phyloP scores from a whole-genome alignment of 2,113 vertebrate genomes.

The Pogona vitticeps region DNA sequence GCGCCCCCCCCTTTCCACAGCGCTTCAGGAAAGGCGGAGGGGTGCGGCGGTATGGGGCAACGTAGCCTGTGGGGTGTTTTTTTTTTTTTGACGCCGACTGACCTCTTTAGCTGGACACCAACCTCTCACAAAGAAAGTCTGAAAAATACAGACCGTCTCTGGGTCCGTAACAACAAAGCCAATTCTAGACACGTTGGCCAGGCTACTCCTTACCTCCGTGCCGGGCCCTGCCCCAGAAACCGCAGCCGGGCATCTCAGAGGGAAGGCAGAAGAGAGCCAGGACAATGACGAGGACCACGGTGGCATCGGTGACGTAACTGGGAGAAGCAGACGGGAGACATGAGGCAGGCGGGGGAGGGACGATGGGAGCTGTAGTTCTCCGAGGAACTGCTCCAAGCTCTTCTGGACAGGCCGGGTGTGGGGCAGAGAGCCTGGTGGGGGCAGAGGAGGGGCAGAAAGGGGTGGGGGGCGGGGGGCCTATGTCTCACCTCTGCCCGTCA shows the following conservation, averaged over 20 bases:
- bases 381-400: too few relatives aligned
- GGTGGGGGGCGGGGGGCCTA: too few relatives aligned
- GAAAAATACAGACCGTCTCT: neutral
- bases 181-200: neutral
- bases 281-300: slow-evolving; percentile 83
- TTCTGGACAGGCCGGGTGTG: too few relatives aligned
- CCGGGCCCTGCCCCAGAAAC: rapidly evolving
- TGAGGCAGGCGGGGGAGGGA: too few relatives aligned
- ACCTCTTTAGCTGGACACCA: too few relatives aligned
- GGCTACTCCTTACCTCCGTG: neutral
- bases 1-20: neutral
- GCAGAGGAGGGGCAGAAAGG: neutral
- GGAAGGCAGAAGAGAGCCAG: slow-evolving; percentile 88
- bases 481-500: slow-evolving; percentile 70
- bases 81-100: too few relatives aligned
- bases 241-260: slow-evolving; percentile 65
- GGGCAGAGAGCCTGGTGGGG: neutral
- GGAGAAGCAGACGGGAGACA: neutral
- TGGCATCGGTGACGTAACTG: slow-evolving; percentile 87
- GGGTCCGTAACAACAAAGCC: neutral
- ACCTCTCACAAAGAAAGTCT: too few relatives aligned
- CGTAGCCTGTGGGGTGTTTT: too few relatives aligned
- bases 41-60: too few relatives aligned
- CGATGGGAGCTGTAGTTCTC: neutral
- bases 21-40: too few relatives aligned